Percentiles rank a stretch among this genome's conserved stretches.
Conservation (phyloP, 1,140 invertebrate species). For the Trissolcus basalis region DNA sequence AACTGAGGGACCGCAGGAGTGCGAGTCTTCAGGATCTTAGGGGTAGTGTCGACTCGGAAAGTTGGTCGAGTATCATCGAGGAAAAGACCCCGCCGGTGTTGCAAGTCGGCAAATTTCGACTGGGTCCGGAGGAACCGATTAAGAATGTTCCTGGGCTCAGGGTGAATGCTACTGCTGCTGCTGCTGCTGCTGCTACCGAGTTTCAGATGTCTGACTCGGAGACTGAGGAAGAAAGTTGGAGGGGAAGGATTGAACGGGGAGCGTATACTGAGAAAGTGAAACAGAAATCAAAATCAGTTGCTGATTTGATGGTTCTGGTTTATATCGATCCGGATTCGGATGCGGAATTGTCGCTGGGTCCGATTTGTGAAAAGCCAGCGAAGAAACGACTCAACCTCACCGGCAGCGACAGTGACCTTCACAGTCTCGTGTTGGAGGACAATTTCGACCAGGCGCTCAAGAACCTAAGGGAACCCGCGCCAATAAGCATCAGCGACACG, state of each 20-base stretch:
- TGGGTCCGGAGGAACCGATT: conserved; percentile 68
- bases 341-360: conserved; percentile 76
- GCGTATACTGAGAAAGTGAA: conserved; percentile 83
- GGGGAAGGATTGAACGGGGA: conserved; percentile 79
- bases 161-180: too few relatives aligned
- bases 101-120: conserved; percentile 63
- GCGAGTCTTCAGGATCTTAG: conserved; percentile 78
- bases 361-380: conserved; percentile 60
- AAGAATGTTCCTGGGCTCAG: conserved; percentile 62
- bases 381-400: conserved; percentile 66
- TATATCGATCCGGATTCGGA: conserved; percentile 83
- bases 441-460: conserved; percentile 78
- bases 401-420: conserved; percentile 79
- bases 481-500: conserved; percentile 25
- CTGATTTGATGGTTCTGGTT: conserved; percentile 85
- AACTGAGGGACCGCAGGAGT: conserved; percentile 65
- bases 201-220: conserved; percentile 78
- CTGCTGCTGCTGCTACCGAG: too few relatives aligned
- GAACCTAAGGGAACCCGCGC: conserved; percentile 72
- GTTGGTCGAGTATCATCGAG: conserved; percentile 67
- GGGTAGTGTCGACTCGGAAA: conserved; percentile 73
- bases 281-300: conserved; percentile 83
- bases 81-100: conserved; percentile 54
- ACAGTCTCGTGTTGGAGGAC: conserved; percentile 74
- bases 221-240: conserved; percentile 83